phyloP scores from a whole-genome alignment of 2,113 vertebrate species.

The Pavo muticus region DNA sequence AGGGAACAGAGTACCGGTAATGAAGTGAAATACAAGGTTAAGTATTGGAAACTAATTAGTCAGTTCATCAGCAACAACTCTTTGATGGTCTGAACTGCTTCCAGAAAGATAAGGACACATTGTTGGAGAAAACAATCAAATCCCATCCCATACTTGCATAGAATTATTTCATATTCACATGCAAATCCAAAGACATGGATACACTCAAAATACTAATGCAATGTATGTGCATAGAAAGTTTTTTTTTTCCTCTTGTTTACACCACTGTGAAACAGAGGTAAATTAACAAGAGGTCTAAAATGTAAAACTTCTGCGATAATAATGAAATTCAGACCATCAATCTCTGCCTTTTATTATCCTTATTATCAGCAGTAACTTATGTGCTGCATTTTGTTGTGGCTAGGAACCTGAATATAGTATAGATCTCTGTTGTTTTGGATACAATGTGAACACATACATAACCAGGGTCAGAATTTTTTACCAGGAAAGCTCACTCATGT shows the following conservation, averaged over 20 bases:
- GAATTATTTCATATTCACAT: conserved; percentile 83
- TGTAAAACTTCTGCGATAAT: not conserved
- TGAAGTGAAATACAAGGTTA: conserved; percentile 76
- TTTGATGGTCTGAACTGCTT: conserved; percentile 82
- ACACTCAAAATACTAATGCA: conserved; percentile 70
- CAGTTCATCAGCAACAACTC: conserved; percentile 76
- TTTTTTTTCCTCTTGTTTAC: not conserved
- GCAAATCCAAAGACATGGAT: conserved; percentile 74
- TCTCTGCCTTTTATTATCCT: not conserved
- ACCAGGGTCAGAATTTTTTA: not conserved
- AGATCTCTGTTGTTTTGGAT: not conserved
- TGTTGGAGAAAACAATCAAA: conserved; percentile 82
- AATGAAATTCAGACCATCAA: not conserved
- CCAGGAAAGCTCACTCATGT: not conserved
- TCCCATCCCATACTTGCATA: conserved; percentile 73
- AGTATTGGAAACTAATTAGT: conserved; percentile 84
- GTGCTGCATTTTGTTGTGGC: not conserved
- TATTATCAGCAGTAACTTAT: not conserved
- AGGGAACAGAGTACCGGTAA: conserved; percentile 69
- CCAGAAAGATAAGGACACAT: conserved; percentile 83
- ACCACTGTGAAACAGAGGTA: not conserved
- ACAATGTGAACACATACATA: not conserved
- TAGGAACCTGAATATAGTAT: not conserved
- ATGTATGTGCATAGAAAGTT: not conserved
- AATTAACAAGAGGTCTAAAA: not conserved